phyloP scores from a whole-genome alignment of 1,140 invertebrate genomes.

The Copidosoma floridanum region DNA sequence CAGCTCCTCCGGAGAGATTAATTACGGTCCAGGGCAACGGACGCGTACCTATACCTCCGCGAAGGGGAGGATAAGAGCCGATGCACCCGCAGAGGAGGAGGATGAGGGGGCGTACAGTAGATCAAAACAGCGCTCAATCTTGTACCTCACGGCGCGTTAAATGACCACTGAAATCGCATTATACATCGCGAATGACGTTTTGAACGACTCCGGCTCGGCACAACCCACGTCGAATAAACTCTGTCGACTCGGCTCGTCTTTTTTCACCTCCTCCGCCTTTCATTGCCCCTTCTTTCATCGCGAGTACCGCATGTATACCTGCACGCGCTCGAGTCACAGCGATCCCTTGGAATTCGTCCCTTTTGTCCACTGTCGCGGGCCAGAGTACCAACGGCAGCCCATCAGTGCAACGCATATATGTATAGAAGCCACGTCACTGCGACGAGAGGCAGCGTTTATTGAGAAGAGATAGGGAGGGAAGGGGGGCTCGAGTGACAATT shows the following conservation, averaged over 20 bases:
- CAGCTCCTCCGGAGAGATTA: conserved; percentile 8
- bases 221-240: neutral
- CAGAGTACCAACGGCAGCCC: neutral
- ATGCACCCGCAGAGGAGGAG: neutral
- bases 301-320: no score
- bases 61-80: neutral
- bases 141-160: neutral
- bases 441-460: conserved; percentile 41
- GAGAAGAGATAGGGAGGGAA: no score
- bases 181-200: conserved; percentile 10
- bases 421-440: no score
- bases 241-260: no score
- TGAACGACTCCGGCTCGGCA: neutral
- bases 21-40: conserved; percentile 6
- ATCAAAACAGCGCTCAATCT: conserved; percentile 21
- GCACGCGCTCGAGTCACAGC: no score
- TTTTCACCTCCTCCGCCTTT: no score
- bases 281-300: no score
- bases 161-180: neutral
- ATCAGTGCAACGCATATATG: no score
- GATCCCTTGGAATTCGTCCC: no score
- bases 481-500: conserved; percentile 50
- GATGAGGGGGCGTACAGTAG: neutral
- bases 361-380: no score
- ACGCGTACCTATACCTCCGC: no score